phyloP scores from a whole-genome alignment of 2,113 vertebrate species.

The Bubo blakistoni region DNA sequence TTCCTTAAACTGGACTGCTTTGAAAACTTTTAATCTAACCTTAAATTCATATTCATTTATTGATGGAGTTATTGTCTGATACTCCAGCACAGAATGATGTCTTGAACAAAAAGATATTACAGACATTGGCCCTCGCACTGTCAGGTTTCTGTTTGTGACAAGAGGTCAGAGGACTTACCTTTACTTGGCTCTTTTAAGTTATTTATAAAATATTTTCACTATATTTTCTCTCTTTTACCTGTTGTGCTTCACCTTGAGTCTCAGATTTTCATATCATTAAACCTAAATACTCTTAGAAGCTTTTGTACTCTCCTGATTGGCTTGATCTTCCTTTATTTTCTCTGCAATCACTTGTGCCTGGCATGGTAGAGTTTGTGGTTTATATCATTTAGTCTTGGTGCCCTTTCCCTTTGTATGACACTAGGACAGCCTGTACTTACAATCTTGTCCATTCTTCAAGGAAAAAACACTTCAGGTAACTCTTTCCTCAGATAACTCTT shows the following conservation, averaged over 20 bases:
- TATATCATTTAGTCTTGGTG: background rate
- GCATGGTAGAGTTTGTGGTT: background rate
- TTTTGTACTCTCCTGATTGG: background rate
- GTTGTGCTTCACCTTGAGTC: background rate
- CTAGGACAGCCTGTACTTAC: background rate
- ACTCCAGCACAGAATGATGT: background rate
- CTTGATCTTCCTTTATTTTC: background rate
- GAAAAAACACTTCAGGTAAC: background rate
- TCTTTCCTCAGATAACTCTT: background rate
- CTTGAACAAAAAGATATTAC: background rate
- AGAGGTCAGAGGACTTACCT: background rate
- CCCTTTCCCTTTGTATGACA: background rate
- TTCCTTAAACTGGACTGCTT: background rate
- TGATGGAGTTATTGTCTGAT: background rate
- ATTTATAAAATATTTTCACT: background rate
- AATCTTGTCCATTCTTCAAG: background rate
- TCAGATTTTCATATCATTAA: fast-evolving
- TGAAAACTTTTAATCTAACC: background rate
- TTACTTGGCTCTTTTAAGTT: background rate
- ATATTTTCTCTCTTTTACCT: background rate
- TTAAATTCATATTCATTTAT: background rate
- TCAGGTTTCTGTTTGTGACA: background rate
- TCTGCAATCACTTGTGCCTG: background rate
- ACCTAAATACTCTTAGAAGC: background rate
- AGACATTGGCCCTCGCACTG: background rate